Base-by-base conservation (phyloP, 2,113 vertebrate species). In the Gymnorhina tibicen region DNA sequence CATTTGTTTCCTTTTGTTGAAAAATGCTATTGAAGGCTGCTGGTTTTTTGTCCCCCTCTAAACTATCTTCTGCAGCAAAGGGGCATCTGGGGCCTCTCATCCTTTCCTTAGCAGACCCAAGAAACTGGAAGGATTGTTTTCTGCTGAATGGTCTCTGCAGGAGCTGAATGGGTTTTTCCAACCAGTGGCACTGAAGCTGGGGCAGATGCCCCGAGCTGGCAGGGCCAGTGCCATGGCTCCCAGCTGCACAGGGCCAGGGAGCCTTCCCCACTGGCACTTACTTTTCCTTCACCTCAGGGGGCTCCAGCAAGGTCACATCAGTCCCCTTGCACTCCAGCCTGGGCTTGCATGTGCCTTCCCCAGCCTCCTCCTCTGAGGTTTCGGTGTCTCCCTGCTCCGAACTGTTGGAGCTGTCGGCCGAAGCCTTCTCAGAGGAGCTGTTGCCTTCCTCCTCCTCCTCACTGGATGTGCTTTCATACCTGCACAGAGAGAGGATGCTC, bases 381-480 rank as follows among this genome's bases (percentile, higher is more conserved):
- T 99, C 98, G 0, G 97, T 97, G 77, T 97, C 89, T 14, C 92
- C 98, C 8, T 94, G 97, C 32, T 97, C 98, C 2, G 98, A 98
- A 6, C 98, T 98, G 77, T 98, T 98, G 0, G 98, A 98, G 97
- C 98, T 99, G 96, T 98, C 97, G 0, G 97, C 97, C 1, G 97
- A 98, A 59, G 58, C 89, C 85, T 95, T 95, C 73, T 96, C 98
- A 3, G 98, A 98, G 22, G 98, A 98, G 93, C 98, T 98, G 44
- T 97, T 97, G 17, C 83, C 98, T 3, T 98, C 98, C 1, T 95
- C 97, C 6, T 93, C 98, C 22, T 99, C 98, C 91, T 99, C 99
- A 7, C 99, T 99, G 58, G 99, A 99, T 0, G 99, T 99, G 69
- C 98, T 99, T 96, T 99, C 99, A 6, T 99, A 99, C 96, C 99